Base-by-base conservation (phyloP, 2,797 vertebrate genomes). In the Leptoclinus maculatus region DNA sequence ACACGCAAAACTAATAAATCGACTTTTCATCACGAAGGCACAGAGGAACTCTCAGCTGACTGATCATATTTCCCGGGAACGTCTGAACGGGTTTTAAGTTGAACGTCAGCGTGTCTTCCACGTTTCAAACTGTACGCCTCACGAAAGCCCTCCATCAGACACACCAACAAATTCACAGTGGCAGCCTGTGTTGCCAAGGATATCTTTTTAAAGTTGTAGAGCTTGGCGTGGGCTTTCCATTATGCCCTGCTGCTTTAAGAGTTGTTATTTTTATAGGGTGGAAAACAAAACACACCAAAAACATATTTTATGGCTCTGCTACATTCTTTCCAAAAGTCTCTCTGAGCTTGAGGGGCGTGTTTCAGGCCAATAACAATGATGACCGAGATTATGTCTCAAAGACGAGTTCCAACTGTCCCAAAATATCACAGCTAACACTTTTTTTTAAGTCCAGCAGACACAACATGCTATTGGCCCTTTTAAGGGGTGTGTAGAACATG, bases 281-380 rank as follows among this genome's bases (percentile, higher is more conserved):
- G 82, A 81, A 88, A 91, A 87, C 77, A 89, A 89, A 85, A 90
- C 73, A 74, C 75, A 74, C 56, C 39, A 74, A 76, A 39, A 81
- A 83, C 69, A 66, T 41, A 68, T 77, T 85, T 80, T 76, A 86
- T 74, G 66, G 65, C 74, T 79, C 47, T 47, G 17, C 41, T 51
- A 76, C 83, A 92, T 89, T 88, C 83, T 83, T 89, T 91, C 66
- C 70, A 74, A 85, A 71, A 81, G 16, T 64, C 75, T 56, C 21
- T 82, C 51, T 69, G 39, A 66, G 74, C 76, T 71, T 45, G 19
- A 66, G 60, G 79, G 66, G 21, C 64, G 66, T 83, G 45, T 53
- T 76, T 32, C 47, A 60, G 47, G 67, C n/a, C 63, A 76, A 76
- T 11, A 83, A 76, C 21, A 59, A 57, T 57, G 3, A 47, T 53